phyloP scores from a whole-genome alignment of 1,140 invertebrate genomes.

The Melitaea cinxia region DNA sequence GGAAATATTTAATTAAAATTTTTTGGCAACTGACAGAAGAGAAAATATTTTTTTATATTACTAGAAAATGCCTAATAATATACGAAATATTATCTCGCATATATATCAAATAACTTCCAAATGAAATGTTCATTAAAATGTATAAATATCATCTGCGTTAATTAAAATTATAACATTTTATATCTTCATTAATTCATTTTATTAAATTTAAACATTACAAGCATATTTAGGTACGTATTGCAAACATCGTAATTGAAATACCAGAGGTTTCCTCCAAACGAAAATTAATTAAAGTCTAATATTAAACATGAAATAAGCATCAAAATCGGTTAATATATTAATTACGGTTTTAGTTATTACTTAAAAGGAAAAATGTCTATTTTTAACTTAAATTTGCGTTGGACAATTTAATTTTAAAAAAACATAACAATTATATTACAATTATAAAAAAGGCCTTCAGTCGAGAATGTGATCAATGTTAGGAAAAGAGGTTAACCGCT shows the following conservation, averaged over 20 bases:
- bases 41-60: conserved; percentile 2
- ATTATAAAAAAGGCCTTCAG: too few species aligned
- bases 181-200: neutral
- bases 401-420: too few species aligned
- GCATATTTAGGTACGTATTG: neutral
- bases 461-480: conserved; percentile 5
- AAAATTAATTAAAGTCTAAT: neutral
- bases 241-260: neutral
- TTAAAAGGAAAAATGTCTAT: too few species aligned
- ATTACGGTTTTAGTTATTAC: too few species aligned
- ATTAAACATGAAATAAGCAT: neutral
- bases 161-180: too few species aligned
- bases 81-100: too few species aligned
- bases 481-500: conserved; percentile 26
- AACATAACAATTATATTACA: too few species aligned
- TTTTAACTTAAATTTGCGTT: too few species aligned
- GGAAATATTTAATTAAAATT: conserved; percentile 23
- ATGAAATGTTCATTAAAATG: too few species aligned
- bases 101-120: too few species aligned
- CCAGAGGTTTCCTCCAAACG: neutral
- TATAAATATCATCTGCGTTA: too few species aligned
- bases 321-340: neutral
- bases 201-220: neutral
- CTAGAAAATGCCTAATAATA: too few species aligned
- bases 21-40: neutral